These are phyloP conservation scores for Cryptoblepharus egeriae DNA, from an alignment of 2,797 vertebrate genomes.

Conservation along the genomic window DNA sequence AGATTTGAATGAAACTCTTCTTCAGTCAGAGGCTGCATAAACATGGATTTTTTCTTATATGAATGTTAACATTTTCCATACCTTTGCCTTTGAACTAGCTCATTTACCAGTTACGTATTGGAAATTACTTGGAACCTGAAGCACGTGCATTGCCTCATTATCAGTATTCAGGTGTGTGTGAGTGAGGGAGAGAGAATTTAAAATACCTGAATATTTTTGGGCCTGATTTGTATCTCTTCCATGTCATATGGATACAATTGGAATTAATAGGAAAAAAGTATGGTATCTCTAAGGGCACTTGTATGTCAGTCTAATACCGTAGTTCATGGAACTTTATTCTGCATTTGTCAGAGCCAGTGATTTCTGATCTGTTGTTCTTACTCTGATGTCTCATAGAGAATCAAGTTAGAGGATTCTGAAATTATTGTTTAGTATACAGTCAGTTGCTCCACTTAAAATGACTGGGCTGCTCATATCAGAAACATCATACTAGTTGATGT, in stretches of 20 bases:
- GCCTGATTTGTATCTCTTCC: not conserved
- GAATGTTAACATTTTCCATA: conserved; percentile 38
- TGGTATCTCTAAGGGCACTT: not conserved
- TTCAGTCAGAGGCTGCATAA: conserved; percentile 31
- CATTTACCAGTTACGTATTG: conserved; percentile 18
- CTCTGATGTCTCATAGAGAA: not conserved
- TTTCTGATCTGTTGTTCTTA: not conserved
- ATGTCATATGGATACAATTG: not conserved
- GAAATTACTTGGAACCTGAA: conserved; percentile 26
- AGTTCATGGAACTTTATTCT: not conserved
- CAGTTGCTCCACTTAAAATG: not conserved
- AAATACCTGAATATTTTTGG: conserved; percentile 31
- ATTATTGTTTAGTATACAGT: not conserved
- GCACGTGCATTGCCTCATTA: conserved; percentile 42
- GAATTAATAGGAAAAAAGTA: not conserved
- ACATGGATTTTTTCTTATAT: not conserved
- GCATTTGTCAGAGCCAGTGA: not conserved
- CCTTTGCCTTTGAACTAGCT: conserved; percentile 37
- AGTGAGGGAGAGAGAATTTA: conserved; percentile 31
- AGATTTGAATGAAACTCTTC: not conserved
- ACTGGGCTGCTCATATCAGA: not conserved
- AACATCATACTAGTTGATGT: not conserved
- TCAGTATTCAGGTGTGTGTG: conserved; percentile 41
- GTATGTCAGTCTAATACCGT: not conserved
- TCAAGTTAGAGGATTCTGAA: not conserved